Conservation (phyloP, 2,888 invertebrate species). For the Andrena hattorfiana region DNA sequence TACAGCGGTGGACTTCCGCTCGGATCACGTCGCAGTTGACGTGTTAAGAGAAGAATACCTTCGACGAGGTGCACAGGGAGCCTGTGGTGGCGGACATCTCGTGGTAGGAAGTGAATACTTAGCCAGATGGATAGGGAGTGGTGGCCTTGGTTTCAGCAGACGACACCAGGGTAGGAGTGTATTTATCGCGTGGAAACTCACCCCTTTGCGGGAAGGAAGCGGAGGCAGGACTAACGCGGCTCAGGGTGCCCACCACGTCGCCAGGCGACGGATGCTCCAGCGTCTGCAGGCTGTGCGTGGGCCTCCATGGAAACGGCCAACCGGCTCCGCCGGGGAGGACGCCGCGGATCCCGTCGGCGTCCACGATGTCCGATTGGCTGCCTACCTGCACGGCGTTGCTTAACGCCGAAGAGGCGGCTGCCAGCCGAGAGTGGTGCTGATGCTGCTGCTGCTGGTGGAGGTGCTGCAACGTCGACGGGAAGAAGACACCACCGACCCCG, state of each 20-base stretch:
- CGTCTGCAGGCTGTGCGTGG: conserved; percentile 80
- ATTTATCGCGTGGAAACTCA: conserved; percentile 64
- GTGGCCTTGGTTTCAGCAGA: no score
- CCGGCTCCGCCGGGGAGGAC: conserved; percentile 79
- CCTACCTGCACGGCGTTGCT: conserved; percentile 77
- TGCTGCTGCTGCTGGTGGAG: conserved; percentile 82
- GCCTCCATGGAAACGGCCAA: conserved; percentile 84
- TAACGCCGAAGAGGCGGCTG: conserved; percentile 80
- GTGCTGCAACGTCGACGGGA: conserved; percentile 82
- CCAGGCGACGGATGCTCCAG: conserved; percentile 82
- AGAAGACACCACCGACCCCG: conserved; percentile 82
- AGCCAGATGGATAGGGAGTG: no score
- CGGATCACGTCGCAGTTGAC: no score
- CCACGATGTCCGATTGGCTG: conserved; percentile 79
- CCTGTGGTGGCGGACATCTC: no score
- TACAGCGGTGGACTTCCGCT: no score
- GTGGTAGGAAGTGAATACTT: no score
- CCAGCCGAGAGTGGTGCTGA: conserved; percentile 80
- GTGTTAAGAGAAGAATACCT: no score
- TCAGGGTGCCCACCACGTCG: conserved; percentile 80
- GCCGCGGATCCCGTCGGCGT: conserved; percentile 80
- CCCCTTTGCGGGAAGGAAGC: conserved; percentile 82
- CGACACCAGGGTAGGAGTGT: not conserved
- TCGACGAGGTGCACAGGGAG: no score
- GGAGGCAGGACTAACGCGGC: conserved; percentile 82